phyloP scores from a whole-genome alignment of 2,797 vertebrate species.

The Phylloscopus collybita region DNA sequence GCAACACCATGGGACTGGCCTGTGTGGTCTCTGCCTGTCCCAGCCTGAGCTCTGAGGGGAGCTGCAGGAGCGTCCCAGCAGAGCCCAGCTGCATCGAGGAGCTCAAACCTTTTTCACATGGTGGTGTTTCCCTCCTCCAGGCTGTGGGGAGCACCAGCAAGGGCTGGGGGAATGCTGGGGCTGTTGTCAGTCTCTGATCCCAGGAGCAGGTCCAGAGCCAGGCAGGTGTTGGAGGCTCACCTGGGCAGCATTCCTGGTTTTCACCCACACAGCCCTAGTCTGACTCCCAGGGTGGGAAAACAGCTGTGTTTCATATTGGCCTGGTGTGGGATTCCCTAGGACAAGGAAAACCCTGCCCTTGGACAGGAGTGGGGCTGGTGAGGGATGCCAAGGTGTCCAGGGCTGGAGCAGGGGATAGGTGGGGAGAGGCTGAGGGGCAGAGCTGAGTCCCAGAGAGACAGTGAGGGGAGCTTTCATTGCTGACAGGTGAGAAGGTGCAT shows the following conservation, averaged over 20 bases:
- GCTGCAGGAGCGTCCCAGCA: neutral
- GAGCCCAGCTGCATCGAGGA: neutral
- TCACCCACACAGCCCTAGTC: constrained; percentile 48
- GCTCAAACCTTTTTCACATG: fast-evolving
- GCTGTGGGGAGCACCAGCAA: neutral
- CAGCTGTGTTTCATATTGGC: fast-evolving
- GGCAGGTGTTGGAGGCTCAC: constrained; percentile 62
- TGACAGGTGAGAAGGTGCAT: neutral
- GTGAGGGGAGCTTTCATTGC: fast-evolving
- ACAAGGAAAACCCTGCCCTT: too few species aligned
- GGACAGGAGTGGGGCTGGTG: fast-evolving
- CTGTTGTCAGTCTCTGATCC: fast-evolving
- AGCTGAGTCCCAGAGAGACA: neutral
- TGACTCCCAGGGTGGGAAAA: constrained; percentile 21
- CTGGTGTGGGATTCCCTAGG: neutral
- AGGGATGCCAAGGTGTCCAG: neutral
- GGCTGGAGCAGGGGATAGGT: fast-evolving
- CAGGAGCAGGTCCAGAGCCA: neutral
- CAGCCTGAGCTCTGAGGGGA: neutral
- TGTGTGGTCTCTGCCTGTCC: neutral
- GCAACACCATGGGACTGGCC: fast-evolving
- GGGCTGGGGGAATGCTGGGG: neutral
- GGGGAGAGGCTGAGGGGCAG: neutral
- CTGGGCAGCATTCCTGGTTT: constrained; percentile 80
- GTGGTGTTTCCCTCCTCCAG: neutral